Percentiles rank a stretch among this genome's conserved stretches.
phyloP scores from a whole-genome alignment of 2,888 invertebrate species.

The Aphelenchoides bicaudatus region DNA sequence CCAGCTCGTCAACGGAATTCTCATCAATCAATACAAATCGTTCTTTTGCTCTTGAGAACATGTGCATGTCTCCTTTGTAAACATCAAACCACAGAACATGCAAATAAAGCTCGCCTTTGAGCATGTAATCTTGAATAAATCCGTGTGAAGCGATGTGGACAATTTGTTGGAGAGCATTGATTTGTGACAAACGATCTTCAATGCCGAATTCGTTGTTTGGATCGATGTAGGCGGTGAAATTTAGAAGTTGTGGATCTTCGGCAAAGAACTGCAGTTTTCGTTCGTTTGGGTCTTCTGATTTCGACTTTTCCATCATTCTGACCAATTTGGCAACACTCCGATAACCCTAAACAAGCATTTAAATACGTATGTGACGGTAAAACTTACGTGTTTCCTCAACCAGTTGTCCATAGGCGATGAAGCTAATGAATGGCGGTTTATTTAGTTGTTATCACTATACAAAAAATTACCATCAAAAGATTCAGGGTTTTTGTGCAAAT shows the following conservation, averaged over 20 bases:
- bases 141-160: slow-evolving; percentile 58
- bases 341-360: too few species aligned
- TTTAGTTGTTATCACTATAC: too few species aligned
- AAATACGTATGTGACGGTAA: too few species aligned
- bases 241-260: slow-evolving; percentile 36
- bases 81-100: slow-evolving; percentile 92
- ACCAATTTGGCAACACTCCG: slow-evolving; percentile 79
- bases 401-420: slow-evolving; percentile 81
- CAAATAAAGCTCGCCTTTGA: slow-evolving; percentile 42
- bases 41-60: slow-evolving; percentile 82
- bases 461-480: slow-evolving; percentile 54
- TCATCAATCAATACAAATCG: slow-evolving; percentile 82
- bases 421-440: too few species aligned
- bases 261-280: slow-evolving; percentile 35
- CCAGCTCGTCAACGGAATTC: slow-evolving; percentile 71
- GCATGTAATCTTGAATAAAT: slow-evolving; percentile 54
- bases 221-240: slow-evolving; percentile 87
- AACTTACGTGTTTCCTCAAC: slow-evolving; percentile 84
- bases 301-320: slow-evolving; percentile 63
- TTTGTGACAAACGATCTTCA: slow-evolving; percentile 80
- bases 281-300: slow-evolving; percentile 66
- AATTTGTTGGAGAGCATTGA: slow-evolving; percentile 59
- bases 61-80: slow-evolving; percentile 78
- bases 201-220: slow-evolving; percentile 77
- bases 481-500: slow-evolving; percentile 70